phyloP scores from a whole-genome alignment of 2,888 invertebrate genomes.

The Listrodromus nycthemerus region DNA sequence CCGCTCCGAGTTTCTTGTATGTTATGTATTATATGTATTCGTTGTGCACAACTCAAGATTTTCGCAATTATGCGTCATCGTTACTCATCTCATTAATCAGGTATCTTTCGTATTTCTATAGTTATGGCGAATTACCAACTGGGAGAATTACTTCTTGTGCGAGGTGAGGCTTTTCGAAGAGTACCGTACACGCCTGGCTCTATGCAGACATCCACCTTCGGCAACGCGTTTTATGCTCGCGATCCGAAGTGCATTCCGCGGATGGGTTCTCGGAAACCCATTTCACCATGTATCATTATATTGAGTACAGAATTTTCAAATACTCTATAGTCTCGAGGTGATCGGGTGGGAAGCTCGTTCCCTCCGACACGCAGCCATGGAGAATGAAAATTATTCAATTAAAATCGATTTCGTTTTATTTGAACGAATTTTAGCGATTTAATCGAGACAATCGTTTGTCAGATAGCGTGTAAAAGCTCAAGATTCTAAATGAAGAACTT shows the following conservation, averaged over 20 bases:
- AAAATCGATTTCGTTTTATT: background rate
- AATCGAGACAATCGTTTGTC: background rate
- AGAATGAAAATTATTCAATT: background rate
- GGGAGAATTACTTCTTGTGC: slow-evolving; percentile 12
- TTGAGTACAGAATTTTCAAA: background rate
- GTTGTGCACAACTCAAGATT: slow-evolving; percentile 57
- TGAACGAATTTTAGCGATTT: background rate
- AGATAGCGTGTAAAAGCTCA: background rate
- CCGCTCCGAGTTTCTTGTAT: slow-evolving; percentile 17
- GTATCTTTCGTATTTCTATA: slow-evolving; percentile 42
- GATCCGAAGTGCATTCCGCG: slow-evolving; percentile 27
- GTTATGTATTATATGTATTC: background rate
- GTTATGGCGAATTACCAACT: slow-evolving; percentile 5
- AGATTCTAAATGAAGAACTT: background rate
- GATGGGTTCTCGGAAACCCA: slow-evolving; percentile 19
- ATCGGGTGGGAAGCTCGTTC: background rate
- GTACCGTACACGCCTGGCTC: slow-evolving; percentile 6
- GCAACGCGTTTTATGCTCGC: slow-evolving; percentile 3
- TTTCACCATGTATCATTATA: background rate
- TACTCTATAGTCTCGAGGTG: background rate
- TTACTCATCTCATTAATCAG: slow-evolving; percentile 72
- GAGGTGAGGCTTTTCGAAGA: background rate
- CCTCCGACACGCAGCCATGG: background rate
- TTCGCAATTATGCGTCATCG: slow-evolving; percentile 71
- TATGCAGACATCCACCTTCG: background rate